Percentiles rank a stretch among this genome's conserved stretches.
Evolutionary conservation across 2,888 invertebrate species (phyloP).

Genomic region (Nycteola revayana): DNA sequence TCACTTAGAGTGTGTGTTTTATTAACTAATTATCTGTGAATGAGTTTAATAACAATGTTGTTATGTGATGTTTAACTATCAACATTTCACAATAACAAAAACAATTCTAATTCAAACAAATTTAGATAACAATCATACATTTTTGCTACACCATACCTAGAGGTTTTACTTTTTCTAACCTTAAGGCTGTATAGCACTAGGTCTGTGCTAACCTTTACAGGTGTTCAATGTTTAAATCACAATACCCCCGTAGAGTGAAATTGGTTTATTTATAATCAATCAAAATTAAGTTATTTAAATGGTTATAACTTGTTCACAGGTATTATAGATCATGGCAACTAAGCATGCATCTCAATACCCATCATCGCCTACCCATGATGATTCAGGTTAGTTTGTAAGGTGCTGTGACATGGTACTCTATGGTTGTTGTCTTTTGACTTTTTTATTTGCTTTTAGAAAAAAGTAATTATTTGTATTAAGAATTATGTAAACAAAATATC

Average conservation of each 20-base stretch:
- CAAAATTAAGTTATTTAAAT: conserved; percentile 4
- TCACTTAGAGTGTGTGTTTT: conserved; percentile 9
- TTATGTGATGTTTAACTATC: conserved; percentile 4
- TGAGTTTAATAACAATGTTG: conserved; percentile 33
- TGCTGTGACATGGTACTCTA: neutral
- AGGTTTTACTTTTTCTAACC: neutral
- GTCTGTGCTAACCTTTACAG: too few relatives aligned
- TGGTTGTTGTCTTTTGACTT: neutral
- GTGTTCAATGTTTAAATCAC: too few relatives aligned
- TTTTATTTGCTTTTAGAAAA: too few relatives aligned
- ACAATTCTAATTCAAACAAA: too few relatives aligned
- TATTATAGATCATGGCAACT: conserved; percentile 68
- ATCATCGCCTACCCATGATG: conserved; percentile 66
- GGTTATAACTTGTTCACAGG: conserved; percentile 68
- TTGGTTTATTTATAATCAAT: too few relatives aligned
- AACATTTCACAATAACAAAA: too few relatives aligned
- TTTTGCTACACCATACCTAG: neutral
- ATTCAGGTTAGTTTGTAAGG: conserved; percentile 58
- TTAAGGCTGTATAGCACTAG: conserved; percentile 4
- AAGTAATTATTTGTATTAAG: too few relatives aligned
- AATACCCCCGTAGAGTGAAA: too few relatives aligned
- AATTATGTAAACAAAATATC: too few relatives aligned
- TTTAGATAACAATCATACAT: too few relatives aligned
- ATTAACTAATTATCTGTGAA: conserved; percentile 36
- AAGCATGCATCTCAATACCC: conserved; percentile 65